Evolutionary conservation across 2,113 vertebrate species (phyloP).

Genomic region (Atrichornis clamosus): DNA sequence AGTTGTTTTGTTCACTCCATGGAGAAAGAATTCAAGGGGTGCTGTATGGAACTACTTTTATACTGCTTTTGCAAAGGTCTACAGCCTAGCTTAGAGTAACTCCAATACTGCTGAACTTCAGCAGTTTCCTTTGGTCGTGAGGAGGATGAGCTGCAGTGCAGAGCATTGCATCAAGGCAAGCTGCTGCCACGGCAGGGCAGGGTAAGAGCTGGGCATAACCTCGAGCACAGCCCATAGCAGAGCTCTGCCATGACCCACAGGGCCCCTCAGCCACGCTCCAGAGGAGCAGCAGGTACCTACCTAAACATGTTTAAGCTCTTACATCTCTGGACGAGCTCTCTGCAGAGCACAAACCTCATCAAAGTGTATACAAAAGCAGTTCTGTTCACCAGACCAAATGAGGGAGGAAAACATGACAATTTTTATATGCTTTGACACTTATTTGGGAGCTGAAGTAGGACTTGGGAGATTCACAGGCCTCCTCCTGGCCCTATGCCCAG

Average conservation of each 20-base stretch:
- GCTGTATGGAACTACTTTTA: neutral
- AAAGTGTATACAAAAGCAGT: neutral
- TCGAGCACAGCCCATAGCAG: neutral
- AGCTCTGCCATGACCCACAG: too few relatives aligned
- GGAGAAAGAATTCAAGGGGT: neutral
- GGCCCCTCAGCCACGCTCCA: rapidly evolving
- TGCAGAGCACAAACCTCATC: neutral
- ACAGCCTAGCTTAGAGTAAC: neutral
- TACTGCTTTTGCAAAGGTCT: neutral
- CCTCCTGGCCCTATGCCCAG: neutral
- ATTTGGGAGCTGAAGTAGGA: neutral
- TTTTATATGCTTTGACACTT: neutral
- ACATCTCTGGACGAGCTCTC: neutral
- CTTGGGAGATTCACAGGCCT: neutral
- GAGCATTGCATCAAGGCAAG: neutral
- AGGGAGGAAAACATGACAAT: neutral
- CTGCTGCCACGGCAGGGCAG: neutral
- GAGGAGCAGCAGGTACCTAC: rapidly evolving
- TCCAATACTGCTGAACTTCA: too few relatives aligned
- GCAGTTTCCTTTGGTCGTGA: neutral
- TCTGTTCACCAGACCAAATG: neutral
- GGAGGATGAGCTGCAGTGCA: neutral
- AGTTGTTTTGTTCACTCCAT: neutral
- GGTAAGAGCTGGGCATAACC: neutral
- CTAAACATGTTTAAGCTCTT: neutral